These are phyloP conservation scores for Falcunculus frontatus DNA, from an alignment of 2,113 vertebrate species.

Conservation along the genomic window DNA sequence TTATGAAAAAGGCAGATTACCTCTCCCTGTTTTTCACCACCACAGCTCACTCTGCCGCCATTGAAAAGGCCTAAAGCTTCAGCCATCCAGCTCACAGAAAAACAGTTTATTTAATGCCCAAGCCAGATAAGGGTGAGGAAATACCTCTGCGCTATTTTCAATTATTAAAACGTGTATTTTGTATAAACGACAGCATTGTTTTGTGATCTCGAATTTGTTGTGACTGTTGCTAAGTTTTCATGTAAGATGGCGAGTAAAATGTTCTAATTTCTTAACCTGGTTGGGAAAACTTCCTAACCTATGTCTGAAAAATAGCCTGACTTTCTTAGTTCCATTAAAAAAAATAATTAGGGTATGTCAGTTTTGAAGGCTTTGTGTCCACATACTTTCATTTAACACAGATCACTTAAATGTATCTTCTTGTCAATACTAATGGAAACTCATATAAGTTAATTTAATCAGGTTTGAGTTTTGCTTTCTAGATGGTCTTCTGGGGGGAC, in stretches of 20 bases:
- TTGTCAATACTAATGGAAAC: not conserved
- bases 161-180: not conserved
- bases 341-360: not conserved
- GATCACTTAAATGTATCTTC: accelerated
- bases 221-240: not conserved
- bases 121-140: not conserved
- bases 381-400: not conserved
- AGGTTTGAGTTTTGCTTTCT: not conserved
- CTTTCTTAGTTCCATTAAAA: not conserved
- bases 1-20: not conserved
- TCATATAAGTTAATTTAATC: not conserved
- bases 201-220: not conserved
- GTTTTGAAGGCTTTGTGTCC: not conserved
- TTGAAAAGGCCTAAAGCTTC: not conserved
- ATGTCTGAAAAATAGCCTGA: not conserved
- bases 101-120: not conserved
- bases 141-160: not conserved
- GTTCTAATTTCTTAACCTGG: not conserved
- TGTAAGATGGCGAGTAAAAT: not conserved
- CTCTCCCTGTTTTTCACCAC: not conserved
- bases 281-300: not conserved
- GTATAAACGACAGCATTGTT: not conserved
- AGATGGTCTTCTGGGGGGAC: not conserved
- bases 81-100: not conserved
- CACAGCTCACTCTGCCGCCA: not conserved